Conservation (phyloP, 2,797 vertebrate genomes). For the Pitangus sulphuratus region DNA sequence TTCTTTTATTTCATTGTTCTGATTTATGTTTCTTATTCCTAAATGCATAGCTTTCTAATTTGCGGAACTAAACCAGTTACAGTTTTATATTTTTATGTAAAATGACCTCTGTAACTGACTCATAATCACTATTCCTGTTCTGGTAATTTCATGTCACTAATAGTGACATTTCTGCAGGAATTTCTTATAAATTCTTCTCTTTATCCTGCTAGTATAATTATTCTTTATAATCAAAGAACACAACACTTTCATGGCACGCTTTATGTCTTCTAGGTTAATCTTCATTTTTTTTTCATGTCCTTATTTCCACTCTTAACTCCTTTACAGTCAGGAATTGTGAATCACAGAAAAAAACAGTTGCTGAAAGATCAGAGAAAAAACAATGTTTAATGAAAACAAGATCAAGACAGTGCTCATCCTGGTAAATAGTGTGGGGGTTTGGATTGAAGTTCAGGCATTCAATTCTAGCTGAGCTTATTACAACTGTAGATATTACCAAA, state of each 20-base stretch:
- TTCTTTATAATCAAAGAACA: background rate
- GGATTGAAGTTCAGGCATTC: background rate
- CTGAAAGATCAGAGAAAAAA: background rate
- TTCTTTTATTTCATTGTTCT: background rate
- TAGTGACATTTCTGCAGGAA: background rate
- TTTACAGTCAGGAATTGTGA: background rate
- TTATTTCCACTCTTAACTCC: background rate
- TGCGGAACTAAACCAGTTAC: background rate
- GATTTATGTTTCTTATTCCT: background rate
- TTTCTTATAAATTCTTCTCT: background rate
- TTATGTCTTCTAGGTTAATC: background rate
- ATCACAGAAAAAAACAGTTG: background rate
- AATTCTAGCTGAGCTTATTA: background rate
- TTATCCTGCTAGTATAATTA: background rate
- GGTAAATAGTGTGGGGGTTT: fast-evolving
- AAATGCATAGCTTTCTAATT: background rate
- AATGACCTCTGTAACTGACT: background rate
- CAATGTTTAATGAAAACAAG: background rate
- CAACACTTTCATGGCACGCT: background rate
- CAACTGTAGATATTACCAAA: background rate
- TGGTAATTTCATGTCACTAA: background rate
- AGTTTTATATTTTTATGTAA: background rate
- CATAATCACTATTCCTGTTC: background rate
- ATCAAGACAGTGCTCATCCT: background rate
- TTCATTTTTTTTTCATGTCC: background rate